Conservation (phyloP, 2,888 invertebrate genomes). For the Sphaerophoria rueppellii region DNA sequence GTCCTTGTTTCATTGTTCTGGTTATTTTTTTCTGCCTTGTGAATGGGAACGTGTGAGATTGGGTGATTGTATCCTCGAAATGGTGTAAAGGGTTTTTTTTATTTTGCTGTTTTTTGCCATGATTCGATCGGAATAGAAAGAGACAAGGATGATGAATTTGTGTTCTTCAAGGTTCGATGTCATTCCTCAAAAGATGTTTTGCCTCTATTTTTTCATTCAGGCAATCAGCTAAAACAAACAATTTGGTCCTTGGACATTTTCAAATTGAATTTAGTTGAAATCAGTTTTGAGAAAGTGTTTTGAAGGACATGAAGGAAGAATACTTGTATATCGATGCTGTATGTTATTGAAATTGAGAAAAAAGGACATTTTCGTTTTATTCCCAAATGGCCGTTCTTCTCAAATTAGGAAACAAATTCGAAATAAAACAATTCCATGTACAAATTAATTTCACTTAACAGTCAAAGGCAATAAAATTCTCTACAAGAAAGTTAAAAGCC, state of each 20-base stretch:
- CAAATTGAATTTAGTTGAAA: no score
- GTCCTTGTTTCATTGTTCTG: constrained; percentile 59
- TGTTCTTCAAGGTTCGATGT: no score
- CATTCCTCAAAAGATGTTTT: no score
- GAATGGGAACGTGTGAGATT: not conserved
- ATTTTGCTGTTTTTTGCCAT: not conserved
- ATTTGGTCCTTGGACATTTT: no score
- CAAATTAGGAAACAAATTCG: not conserved
- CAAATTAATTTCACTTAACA: not conserved
- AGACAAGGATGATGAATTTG: no score
- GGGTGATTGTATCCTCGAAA: not conserved
- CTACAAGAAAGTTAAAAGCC: not conserved
- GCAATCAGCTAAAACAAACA: no score
- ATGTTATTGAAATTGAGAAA: not conserved
- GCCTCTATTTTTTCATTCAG: no score
- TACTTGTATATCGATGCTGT: no score
- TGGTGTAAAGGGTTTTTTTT: not conserved
- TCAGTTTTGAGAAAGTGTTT: no score
- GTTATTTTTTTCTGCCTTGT: constrained; percentile 4
- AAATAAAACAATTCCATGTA: not conserved
- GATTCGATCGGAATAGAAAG: not conserved
- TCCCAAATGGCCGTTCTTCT: no score
- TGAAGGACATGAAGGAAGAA: no score
- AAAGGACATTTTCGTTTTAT: no score
- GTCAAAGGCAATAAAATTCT: not conserved